Conservation (phyloP, 1,140 invertebrate species). For the Macrosteles quadrilineatus region DNA sequence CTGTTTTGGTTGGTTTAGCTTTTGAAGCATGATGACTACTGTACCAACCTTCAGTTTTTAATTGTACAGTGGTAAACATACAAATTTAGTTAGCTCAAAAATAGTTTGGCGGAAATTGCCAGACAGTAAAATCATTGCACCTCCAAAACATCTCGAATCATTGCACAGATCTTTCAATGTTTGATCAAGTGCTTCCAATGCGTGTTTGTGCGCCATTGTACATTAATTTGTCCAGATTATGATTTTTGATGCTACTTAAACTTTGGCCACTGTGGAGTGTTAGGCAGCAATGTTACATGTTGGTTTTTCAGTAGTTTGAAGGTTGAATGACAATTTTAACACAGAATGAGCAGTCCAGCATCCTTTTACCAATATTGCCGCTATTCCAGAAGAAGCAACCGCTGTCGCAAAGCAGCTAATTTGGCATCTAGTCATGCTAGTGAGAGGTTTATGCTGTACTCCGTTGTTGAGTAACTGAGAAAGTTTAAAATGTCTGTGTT, state of each 20-base stretch:
- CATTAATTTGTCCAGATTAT: constrained; percentile 49
- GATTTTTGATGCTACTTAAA: constrained; percentile 40
- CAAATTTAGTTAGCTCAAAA: not conserved
- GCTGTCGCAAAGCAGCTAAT: too few species aligned
- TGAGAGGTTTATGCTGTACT: too few species aligned
- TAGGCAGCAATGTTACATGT: constrained; percentile 47
- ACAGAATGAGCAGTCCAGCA: constrained; percentile 56
- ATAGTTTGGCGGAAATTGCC: constrained; percentile 48
- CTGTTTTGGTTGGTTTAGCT: constrained; percentile 35
- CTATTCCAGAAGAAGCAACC: too few species aligned
- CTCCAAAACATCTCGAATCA: constrained; percentile 18
- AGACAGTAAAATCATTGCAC: constrained; percentile 33
- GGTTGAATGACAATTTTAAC: constrained; percentile 52
- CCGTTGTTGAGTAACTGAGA: too few species aligned
- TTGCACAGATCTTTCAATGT: constrained; percentile 42
- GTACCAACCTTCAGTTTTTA: constrained; percentile 25
- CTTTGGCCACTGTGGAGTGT: constrained; percentile 37
- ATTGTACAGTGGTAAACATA: not conserved
- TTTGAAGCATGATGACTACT: constrained; percentile 49
- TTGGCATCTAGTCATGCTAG: too few species aligned
- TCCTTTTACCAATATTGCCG: constrained; percentile 49
- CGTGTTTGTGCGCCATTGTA: constrained; percentile 33
- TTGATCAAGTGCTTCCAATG: constrained; percentile 45
- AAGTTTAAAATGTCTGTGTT: too few species aligned
- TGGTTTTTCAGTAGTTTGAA: constrained; percentile 43